These are phyloP conservation scores for Platyscapa corneri DNA, from an alignment of 1,140 invertebrate genomes.

Conservation along the genomic window DNA sequence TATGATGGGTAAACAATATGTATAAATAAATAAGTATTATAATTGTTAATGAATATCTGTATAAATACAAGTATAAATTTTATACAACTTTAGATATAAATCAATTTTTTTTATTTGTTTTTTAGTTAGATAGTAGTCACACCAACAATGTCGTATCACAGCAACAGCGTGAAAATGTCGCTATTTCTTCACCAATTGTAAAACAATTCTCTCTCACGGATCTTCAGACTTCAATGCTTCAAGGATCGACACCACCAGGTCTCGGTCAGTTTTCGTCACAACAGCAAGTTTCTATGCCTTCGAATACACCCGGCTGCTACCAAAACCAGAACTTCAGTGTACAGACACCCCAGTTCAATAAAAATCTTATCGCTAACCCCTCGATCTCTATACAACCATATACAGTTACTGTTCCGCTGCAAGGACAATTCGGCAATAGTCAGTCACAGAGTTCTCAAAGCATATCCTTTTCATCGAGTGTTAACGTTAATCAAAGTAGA, in stretches of 20 bases:
- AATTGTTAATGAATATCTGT: no score
- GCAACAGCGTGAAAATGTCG: conserved; percentile 28
- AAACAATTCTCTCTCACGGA: conserved; percentile 43
- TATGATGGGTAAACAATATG: no score
- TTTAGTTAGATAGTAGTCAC: conserved; percentile 29
- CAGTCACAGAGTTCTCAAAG: conserved; percentile 17
- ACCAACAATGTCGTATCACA: background rate
- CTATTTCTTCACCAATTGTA: conserved; percentile 36
- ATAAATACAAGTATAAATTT: background rate
- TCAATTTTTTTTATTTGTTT: background rate
- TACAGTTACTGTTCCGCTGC: conserved; percentile 24
- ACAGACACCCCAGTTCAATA: conserved; percentile 64
- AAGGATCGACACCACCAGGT: background rate
- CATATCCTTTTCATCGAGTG: conserved; percentile 3
- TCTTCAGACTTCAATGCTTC: conserved; percentile 11
- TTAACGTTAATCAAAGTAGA: conserved; percentile 51
- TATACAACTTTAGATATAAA: background rate
- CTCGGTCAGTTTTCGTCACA: conserved; percentile 20
- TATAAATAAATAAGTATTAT: no score
- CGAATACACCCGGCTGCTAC: conserved; percentile 50
- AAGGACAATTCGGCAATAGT: conserved; percentile 39
- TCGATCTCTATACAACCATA: conserved; percentile 49
- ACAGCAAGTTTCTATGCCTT: conserved; percentile 18
- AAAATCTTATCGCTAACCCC: conserved; percentile 60
- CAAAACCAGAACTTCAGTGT: conserved; percentile 63